Base-by-base conservation (phyloP, 2,888 invertebrate genomes). In the Bombyx huttoni region DNA sequence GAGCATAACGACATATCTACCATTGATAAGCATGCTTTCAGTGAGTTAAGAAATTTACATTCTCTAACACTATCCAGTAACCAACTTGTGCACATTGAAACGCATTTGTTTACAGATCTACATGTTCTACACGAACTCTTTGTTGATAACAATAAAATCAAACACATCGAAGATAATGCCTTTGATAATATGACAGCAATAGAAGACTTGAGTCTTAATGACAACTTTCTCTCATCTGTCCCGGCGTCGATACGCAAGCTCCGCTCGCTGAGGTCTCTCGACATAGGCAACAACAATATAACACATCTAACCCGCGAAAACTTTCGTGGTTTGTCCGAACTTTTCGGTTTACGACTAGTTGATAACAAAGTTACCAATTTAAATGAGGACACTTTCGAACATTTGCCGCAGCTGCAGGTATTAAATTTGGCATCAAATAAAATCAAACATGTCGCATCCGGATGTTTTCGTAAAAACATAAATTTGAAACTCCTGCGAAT, bases 241-340 rank as follows among this genome's bases (percentile, higher is more conserved):
- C 94, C 95, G 34, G 80, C 81, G 52, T 93, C 94, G 10, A 89
- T 94, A 51, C 91, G 91, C 47, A 91, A 91, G 71, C 86, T 95
- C 56, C 83, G 90, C 50, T 91, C 92, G 61, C 80, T 96, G 55
- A 92, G 92, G 76, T 92, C 93, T 24, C 86, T 96, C 59, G 94
- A 96, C 83, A 90, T 96, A 60, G 94, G 94, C 24, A 94, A 94
- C 72, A 96, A 96, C 81, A 91, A 91, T 70, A 93, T 97, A 73
- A 90, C 92, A 67, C 87, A 89, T 58, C 89, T 97, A 60, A 91
- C 89, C 58, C 91, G 92, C 68, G 91, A 92, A 63, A 93, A 94
- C 60, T 94, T 96, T 71, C 90, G 89, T 62, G 94, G 94, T 10
- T 81, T 96, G 56, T 89, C 91, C 56, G 91, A 93, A 68, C 89